Evolutionary conservation across 2,888 invertebrate species (phyloP).

Genomic region (Baccha elongata): DNA sequence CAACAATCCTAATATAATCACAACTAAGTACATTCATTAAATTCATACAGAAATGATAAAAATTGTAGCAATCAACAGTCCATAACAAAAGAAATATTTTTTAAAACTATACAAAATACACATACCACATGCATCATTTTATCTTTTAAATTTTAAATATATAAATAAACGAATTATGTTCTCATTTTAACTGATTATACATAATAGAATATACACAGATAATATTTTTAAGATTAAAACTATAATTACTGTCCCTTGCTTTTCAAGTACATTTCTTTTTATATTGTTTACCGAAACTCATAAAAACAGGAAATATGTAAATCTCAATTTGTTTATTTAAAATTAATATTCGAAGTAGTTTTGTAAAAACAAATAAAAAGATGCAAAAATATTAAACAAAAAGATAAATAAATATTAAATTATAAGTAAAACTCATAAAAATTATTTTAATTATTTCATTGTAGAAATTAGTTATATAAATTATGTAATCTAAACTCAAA

Average conservation of each 20-base stretch:
- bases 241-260: not conserved
- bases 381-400: conserved; percentile 18
- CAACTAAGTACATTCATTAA: too few relatives aligned
- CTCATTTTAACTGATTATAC: conserved; percentile 19
- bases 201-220: not conserved
- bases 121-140: too few relatives aligned
- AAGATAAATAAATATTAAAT: conserved; percentile 14
- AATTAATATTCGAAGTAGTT: conserved; percentile 35
- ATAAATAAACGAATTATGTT: too few relatives aligned
- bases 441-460: conserved; percentile 52
- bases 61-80: too few relatives aligned
- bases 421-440: conserved; percentile 29
- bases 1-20: too few relatives aligned
- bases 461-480: conserved; percentile 46
- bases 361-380: conserved; percentile 48
- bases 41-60: too few relatives aligned
- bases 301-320: conserved; percentile 31
- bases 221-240: not conserved
- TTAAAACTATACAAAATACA: too few relatives aligned
- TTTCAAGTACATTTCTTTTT: not conserved
- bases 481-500: conserved; percentile 50
- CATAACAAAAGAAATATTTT: too few relatives aligned
- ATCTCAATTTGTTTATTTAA: conserved; percentile 52
- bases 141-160: too few relatives aligned
- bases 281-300: not conserved